phyloP scores from a whole-genome alignment of 1,140 invertebrate species.

The Lanistes nyassanus region DNA sequence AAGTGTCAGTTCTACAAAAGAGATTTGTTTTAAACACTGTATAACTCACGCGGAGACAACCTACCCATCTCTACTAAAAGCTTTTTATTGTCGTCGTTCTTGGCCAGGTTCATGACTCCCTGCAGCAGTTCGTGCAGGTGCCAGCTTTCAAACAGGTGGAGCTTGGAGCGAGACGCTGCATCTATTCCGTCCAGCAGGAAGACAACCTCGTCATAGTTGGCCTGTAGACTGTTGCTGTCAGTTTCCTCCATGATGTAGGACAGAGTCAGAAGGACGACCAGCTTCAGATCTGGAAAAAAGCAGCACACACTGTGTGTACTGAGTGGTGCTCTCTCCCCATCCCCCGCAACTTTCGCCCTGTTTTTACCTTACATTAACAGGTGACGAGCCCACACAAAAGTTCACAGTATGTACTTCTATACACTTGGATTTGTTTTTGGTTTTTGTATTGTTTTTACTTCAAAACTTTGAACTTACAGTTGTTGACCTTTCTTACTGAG shows the following conservation, averaged over 20 bases:
- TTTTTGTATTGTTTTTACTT: background rate
- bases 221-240: constrained; percentile 34
- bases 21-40: too few species aligned
- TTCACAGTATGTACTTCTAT: background rate
- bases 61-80: constrained; percentile 38
- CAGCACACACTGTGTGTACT: too few species aligned
- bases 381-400: background rate
- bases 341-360: background rate
- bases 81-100: constrained; percentile 43
- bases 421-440: background rate
- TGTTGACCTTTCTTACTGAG: too few species aligned
- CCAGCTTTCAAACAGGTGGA: background rate
- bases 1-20: too few species aligned
- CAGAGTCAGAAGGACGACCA: constrained; percentile 35
- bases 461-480: background rate
- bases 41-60: too few species aligned
- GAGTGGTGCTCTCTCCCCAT: background rate
- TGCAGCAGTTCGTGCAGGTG: constrained; percentile 38
- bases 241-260: constrained; percentile 45
- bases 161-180: constrained; percentile 3
- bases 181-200: constrained; percentile 34
- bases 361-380: background rate
- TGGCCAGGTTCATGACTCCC: constrained; percentile 38
- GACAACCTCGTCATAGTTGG: constrained; percentile 33
- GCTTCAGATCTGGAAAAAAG: constrained; percentile 32